Percentiles rank a stretch among this genome's conserved stretches.
phyloP scores from a whole-genome alignment of 2,113 vertebrate genomes.

The Alexandromys fortis region DNA sequence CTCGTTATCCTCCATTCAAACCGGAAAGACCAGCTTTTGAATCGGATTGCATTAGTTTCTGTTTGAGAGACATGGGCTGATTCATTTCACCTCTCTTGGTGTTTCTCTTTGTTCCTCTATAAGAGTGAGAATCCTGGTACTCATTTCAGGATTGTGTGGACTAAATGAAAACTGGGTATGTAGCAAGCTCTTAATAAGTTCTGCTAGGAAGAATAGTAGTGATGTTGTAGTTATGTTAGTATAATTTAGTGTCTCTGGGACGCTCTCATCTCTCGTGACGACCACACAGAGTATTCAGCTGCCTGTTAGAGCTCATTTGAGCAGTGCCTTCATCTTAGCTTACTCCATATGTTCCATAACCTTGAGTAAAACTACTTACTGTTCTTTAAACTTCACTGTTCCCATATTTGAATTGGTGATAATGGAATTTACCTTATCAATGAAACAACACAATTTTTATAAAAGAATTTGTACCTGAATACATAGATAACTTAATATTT shows the following conservation, averaged over 20 bases:
- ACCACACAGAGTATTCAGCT: not conserved
- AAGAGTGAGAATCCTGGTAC: not conserved
- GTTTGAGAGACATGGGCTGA: not conserved
- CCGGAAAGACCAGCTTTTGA: not conserved
- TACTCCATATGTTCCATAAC: too few species aligned
- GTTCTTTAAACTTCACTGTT: not conserved
- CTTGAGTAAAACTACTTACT: not conserved
- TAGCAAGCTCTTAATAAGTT: not conserved
- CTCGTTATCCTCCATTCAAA: not conserved
- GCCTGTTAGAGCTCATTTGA: not conserved
- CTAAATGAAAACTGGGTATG: not conserved
- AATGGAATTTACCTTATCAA: not conserved
- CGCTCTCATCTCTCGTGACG: not conserved
- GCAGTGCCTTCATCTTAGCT: not conserved
- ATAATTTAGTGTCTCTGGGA: not conserved
- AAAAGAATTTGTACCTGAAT: not conserved
- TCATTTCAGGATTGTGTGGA: too few species aligned
- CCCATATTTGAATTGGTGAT: not conserved
- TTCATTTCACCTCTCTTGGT: not conserved
- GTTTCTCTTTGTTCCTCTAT: not conserved
- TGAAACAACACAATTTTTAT: not conserved
- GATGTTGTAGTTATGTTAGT: not conserved
- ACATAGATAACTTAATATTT: not conserved
- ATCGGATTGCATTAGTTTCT: not conserved
- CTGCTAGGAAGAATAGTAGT: not conserved